A percentile compares a stretch with the other conserved stretches of the same genome.
Conservation (phyloP, 2,797 vertebrate species). For the Gadopsis bispinosus region DNA sequence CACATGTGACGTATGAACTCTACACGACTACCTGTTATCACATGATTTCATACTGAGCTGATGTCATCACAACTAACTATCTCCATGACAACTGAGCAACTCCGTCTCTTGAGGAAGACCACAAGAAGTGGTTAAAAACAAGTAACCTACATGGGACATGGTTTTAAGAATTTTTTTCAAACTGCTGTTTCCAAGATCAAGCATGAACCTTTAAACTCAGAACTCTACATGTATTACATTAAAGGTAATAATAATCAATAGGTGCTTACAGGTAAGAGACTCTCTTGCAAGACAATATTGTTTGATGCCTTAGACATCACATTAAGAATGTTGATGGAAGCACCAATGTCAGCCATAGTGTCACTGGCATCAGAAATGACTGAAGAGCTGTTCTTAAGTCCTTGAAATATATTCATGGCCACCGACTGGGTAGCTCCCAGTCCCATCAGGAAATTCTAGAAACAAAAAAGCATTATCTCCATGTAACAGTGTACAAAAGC, state of each 20-base stretch:
- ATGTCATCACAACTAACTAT: background rate
- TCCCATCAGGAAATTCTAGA: slow-evolving; percentile 77
- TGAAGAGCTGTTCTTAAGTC: slow-evolving; percentile 67
- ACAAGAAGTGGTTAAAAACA: background rate
- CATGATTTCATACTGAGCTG: background rate
- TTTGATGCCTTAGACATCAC: slow-evolving; percentile 58
- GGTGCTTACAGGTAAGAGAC: slow-evolving; percentile 70
- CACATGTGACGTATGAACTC: background rate
- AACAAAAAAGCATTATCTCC: slow-evolving; percentile 10
- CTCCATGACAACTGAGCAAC: background rate
- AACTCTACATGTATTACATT: background rate
- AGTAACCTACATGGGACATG: background rate
- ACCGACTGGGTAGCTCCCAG: slow-evolving; percentile 64
- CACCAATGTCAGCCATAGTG: slow-evolving; percentile 57
- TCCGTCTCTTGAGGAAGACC: background rate
- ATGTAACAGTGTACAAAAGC: background rate
- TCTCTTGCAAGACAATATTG: background rate
- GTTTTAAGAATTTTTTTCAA: background rate
- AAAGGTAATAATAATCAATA: slow-evolving; percentile 8
- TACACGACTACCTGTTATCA: background rate
- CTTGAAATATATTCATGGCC: slow-evolving; percentile 73
- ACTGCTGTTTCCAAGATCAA: background rate
- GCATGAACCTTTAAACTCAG: background rate
- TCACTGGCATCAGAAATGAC: background rate
- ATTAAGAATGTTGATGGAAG: slow-evolving; percentile 68